Conservation (phyloP, 2,113 vertebrate species). For the Brachirus orientalis region DNA sequence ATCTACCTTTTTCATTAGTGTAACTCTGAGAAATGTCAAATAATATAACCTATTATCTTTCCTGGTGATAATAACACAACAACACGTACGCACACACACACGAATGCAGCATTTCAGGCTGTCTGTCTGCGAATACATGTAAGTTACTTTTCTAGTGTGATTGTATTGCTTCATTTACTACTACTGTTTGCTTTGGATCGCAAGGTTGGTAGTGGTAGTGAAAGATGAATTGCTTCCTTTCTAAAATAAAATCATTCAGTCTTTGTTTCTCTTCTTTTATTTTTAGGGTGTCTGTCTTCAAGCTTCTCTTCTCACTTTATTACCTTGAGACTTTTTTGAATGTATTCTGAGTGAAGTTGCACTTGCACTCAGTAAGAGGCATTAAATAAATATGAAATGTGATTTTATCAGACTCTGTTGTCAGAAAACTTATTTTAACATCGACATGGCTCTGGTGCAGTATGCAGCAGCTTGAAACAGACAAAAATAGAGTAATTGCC, state of each 20-base stretch:
- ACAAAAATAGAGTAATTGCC: neutral
- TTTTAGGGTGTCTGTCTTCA: neutral
- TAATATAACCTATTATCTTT: conserved; percentile 72
- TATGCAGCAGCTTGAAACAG: neutral
- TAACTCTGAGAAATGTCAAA: conserved; percentile 76
- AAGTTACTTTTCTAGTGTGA: conserved; percentile 62
- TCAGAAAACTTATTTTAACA: neutral
- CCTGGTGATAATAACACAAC: conserved; percentile 60
- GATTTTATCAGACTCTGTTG: conserved; percentile 1
- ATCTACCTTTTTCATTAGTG: conserved; percentile 74
- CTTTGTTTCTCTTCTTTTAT: neutral
- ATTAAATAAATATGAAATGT: neutral
- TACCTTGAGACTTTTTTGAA: neutral
- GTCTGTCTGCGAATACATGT: conserved; percentile 29
- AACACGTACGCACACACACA: conserved; percentile 24
- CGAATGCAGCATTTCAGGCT: neutral
- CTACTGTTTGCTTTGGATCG: conserved; percentile 5
- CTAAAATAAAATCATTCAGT: neutral
- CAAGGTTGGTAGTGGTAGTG: no score
- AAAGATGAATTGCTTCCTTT: neutral
- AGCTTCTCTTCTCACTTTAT: neutral
- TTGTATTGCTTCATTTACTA: conserved; percentile 51
- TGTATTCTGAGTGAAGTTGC: neutral
- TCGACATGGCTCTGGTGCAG: neutral
- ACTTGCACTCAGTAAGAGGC: neutral